A percentile compares a stretch with the other conserved stretches of the same genome.
Conservation (phyloP, 2,113 vertebrate species). For the Platysteira castanea region DNA sequence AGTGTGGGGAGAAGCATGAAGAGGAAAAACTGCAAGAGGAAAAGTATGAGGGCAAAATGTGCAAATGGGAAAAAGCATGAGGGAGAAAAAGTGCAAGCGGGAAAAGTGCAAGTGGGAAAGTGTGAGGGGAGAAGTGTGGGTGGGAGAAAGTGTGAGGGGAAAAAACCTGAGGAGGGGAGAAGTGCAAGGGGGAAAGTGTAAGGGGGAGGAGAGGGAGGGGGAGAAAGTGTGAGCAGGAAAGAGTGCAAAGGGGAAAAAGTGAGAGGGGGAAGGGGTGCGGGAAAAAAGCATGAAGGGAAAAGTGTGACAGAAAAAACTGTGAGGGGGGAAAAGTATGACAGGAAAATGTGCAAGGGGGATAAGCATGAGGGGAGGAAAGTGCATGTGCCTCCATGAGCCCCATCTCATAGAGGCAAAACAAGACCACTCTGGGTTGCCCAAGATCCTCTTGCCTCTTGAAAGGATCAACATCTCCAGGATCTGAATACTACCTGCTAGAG, state of each 20-base stretch:
- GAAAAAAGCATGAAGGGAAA: not conserved
- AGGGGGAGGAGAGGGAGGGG: too few species aligned
- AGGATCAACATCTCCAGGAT: not conserved
- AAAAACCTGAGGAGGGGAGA: not conserved
- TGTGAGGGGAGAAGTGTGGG: not conserved
- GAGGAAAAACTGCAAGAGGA: not conserved
- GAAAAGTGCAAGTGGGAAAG: too few species aligned
- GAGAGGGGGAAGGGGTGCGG: not conserved
- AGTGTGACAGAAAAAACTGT: not conserved
- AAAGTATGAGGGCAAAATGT: too few species aligned
- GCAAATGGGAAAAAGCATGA: not conserved
- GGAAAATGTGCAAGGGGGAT: not conserved
- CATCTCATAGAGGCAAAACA: not conserved
- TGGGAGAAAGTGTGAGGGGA: not conserved
- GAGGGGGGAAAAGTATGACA: not conserved
- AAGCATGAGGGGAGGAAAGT: not conserved
- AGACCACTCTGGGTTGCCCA: not conserved
- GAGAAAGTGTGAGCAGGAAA: not conserved
- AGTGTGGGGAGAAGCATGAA: not conserved
- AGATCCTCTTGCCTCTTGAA: fast-evolving
- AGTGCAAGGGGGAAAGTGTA: not conserved
- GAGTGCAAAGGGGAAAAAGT: too few species aligned
- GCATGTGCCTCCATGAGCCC: fast-evolving
- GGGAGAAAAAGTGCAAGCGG: not conserved
- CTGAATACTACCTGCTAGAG: not conserved